A percentile compares a stretch with the other conserved stretches of the same genome.
Evolutionary conservation across 2,797 vertebrate genomes (phyloP).

Genomic region (Caiman crocodilus): DNA sequence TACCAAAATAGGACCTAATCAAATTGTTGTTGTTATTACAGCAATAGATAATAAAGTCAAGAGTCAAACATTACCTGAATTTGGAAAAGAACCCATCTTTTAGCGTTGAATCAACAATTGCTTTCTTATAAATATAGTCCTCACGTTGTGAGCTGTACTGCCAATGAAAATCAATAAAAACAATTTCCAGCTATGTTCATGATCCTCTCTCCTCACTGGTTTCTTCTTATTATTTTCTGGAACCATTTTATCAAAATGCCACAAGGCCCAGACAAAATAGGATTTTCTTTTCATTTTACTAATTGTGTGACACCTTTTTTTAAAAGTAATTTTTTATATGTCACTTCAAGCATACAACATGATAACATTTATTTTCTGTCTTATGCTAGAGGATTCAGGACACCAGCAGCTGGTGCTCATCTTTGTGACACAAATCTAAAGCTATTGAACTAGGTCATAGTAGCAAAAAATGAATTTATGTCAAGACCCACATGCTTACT

Average conservation of each 20-base stretch:
- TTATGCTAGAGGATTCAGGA: conserved; percentile 11
- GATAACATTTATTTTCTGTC: neutral
- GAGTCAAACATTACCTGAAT: neutral
- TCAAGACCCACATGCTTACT: conserved; percentile 22
- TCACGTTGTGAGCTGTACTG: conserved; percentile 80
- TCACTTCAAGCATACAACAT: neutral
- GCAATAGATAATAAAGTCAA: neutral
- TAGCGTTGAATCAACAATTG: conserved; percentile 69
- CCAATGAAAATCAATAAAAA: conserved; percentile 89
- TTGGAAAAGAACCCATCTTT: conserved; percentile 23
- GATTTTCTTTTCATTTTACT: conserved; percentile 53
- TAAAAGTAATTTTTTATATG: conserved; percentile 45
- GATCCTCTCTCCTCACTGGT: conserved; percentile 75
- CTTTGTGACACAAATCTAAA: conserved; percentile 31
- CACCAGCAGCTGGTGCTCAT: conserved; percentile 29
- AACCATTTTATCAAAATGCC: conserved; percentile 81
- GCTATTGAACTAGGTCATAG: conserved; percentile 47
- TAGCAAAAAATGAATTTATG: conserved; percentile 54
- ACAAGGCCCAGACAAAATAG: conserved; percentile 54
- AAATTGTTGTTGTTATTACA: conserved; percentile 39
- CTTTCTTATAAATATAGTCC: conserved; percentile 81
- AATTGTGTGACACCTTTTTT: conserved; percentile 34
- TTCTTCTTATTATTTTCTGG: conserved; percentile 79
- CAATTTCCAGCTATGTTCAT: conserved; percentile 84
- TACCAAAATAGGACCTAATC: neutral